Percentiles rank a stretch among this genome's conserved stretches.
Conservation (phyloP, 2,113 vertebrate species). For the Rhinoderma darwinii region DNA sequence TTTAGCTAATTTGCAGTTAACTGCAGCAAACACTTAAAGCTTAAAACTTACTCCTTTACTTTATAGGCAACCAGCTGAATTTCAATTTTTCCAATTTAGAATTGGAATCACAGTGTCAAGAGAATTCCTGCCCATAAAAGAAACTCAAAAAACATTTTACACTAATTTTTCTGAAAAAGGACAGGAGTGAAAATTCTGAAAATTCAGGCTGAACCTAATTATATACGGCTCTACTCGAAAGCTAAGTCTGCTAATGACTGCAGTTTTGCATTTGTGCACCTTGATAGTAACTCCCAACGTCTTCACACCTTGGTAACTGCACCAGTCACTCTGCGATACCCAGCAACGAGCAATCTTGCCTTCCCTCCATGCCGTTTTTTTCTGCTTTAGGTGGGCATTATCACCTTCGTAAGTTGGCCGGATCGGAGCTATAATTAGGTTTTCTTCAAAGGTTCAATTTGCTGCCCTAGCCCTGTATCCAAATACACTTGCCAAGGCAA, state of each 20-base stretch:
- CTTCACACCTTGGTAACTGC: not conserved
- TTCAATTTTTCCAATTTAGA: slow-evolving; percentile 44
- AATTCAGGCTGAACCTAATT: not conserved
- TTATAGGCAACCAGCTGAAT: not conserved
- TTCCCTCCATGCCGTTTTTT: not conserved
- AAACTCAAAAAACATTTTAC: not conserved
- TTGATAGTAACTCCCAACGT: not conserved
- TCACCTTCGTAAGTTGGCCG: too few relatives aligned
- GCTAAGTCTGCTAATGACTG: not conserved
- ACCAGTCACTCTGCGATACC: not conserved
- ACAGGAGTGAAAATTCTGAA: not conserved
- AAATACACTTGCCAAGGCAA: too few relatives aligned
- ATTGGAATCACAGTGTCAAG: not conserved
- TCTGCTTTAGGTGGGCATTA: not conserved
- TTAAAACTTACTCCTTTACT: slow-evolving; percentile 24
- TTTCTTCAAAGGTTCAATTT: too few relatives aligned
- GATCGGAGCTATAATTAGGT: too few relatives aligned
- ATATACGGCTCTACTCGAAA: not conserved
- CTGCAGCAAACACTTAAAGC: slow-evolving; percentile 42
- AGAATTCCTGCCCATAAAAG: not conserved
- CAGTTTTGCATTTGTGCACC: not conserved
- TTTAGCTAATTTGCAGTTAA: slow-evolving; percentile 52
- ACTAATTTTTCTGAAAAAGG: not conserved
- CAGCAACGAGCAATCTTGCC: not conserved
- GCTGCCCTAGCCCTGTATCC: too few relatives aligned